Base-by-base conservation (phyloP, 2,888 invertebrate species). In the Lepidochitona cinerea region DNA sequence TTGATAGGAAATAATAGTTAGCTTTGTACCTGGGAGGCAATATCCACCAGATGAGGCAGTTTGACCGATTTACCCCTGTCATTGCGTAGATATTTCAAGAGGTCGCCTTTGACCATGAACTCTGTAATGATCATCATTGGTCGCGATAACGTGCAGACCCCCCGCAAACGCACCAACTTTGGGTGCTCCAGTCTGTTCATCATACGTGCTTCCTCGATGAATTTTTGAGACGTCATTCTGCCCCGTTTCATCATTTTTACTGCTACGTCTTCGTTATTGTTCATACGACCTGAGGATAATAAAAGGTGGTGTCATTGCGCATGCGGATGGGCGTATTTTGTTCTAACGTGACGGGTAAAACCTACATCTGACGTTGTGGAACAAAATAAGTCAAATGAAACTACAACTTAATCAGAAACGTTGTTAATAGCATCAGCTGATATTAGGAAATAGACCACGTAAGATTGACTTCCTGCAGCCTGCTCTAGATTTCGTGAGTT, bases 161-260 rank as follows among this genome's bases (percentile, higher is more conserved):
- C 97, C 91, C 96, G 96, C 26, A 97, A 91, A 1, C 96, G 95
- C 14, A 97, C 96, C 52, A 97, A 92, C 78, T 96, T 94, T 90
- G 67, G 90, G 53, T 79, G 79, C 29, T 73, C 73, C 36, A 79
- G 68, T 64, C 67, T 70, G 64, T 79, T 78, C 79, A 79, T 74
- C 1, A 75, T 41, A 41, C 75, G 68, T 5, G 78, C 78, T 91
- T 98, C 98, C 92, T 97, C 95, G 0, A 98, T 93, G 93, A 98
- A 98, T 2, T 97, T 97, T 85, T 95, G 95, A 7, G 96, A 96
- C 37, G 97, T 96, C 98, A 98, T 98, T n/a, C 49, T 68, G 78
- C 97, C 98, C 86, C 96, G 95, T 82, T 97, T 93, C 37, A 98
- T 91, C 0, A 97, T 98, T 92, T 98, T 98, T 26, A 98, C 97